Evolutionary conservation across 2,888 invertebrate species (phyloP).

Genomic region (Drosophila aldrichi): DNA sequence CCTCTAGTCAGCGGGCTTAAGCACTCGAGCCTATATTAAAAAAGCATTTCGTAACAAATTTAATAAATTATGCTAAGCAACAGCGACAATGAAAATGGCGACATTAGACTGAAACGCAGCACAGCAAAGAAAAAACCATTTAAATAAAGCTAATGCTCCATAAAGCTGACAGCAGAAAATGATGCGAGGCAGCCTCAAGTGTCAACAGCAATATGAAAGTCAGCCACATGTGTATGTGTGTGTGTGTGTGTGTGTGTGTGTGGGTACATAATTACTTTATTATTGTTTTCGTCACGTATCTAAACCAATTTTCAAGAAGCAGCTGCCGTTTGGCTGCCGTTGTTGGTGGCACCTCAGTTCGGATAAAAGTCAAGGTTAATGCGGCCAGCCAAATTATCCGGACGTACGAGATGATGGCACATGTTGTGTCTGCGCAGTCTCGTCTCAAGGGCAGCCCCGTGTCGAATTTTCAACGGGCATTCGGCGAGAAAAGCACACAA

Average conservation of each 20-base stretch:
- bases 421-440: conserved; percentile 26
- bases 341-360: conserved; percentile 23
- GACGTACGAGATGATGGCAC: conserved; percentile 45
- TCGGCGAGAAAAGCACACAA: conserved; percentile 21
- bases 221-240: background rate
- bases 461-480: conserved; percentile 28
- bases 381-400: conserved; percentile 42
- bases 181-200: conserved; percentile 32
- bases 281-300: conserved; percentile 69
- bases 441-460: conserved; percentile 43
- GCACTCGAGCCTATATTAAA: conserved; percentile 38
- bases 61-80: conserved; percentile 37
- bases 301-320: conserved; percentile 56
- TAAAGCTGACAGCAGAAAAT: conserved; percentile 41
- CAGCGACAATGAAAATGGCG: background rate
- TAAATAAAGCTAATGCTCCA: conserved; percentile 32
- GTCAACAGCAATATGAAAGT: conserved; percentile 37
- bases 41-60: conserved; percentile 54
- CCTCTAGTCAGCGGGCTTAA: background rate
- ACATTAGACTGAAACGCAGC: conserved; percentile 26
- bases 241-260: background rate
- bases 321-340: conserved; percentile 1
- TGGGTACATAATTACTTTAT: conserved; percentile 67
- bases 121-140: conserved; percentile 28
- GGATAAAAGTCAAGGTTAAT: conserved; percentile 74